Conservation (phyloP, 1,140 invertebrate species). For the Rhynchophorus ferrugineus region DNA sequence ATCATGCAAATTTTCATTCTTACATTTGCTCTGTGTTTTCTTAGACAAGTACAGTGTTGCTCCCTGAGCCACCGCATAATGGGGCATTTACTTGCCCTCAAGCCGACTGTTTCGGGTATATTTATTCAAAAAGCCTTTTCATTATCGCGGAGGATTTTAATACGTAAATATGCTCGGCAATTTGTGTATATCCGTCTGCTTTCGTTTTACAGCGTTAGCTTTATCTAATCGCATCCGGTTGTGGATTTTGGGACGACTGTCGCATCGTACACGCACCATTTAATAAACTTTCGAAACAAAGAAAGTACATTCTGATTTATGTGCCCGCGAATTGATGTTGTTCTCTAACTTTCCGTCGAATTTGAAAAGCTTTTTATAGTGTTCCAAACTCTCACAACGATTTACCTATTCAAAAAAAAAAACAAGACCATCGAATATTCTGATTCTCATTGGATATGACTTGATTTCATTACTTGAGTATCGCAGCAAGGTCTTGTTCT, state of each 20-base stretch:
- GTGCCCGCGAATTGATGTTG: no score
- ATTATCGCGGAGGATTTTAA: conserved; percentile 28
- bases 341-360: no score
- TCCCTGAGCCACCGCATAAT: conserved; percentile 28
- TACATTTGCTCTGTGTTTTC: conserved; percentile 35
- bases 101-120: conserved; percentile 23
- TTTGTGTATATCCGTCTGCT: conserved; percentile 20
- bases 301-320: no score
- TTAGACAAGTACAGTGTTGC: conserved; percentile 32
- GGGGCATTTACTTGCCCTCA: conserved; percentile 28
- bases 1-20: conserved; percentile 39
- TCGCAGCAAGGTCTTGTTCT: no score
- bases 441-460: no score
- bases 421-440: no score
- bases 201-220: conserved; percentile 8
- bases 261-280: conserved; percentile 14
- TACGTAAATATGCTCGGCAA: conserved; percentile 27
- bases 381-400: no score
- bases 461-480: no score
- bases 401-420: no score
- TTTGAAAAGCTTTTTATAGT: no score
- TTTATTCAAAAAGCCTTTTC: conserved; percentile 25
- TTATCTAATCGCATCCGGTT: conserved; percentile 21
- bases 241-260: conserved; percentile 17
- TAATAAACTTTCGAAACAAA: no score